These are phyloP conservation scores for Alviniconcha marisindica DNA, from an alignment of 1,140 invertebrate species.

Conservation along the genomic window DNA sequence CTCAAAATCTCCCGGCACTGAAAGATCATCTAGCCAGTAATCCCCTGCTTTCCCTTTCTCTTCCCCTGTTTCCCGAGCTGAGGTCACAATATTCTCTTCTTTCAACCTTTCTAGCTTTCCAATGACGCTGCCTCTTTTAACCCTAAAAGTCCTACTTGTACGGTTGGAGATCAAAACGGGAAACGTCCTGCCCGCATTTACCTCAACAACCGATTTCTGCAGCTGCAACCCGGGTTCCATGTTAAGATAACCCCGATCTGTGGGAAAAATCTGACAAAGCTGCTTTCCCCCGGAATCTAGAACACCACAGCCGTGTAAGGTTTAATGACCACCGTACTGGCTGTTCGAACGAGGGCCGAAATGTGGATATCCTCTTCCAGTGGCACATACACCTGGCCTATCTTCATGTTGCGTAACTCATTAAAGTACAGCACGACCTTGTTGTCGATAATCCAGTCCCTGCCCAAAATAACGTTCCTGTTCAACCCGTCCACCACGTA, in stretches of 20 bases:
- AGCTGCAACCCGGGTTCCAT: slow-evolving; percentile 45
- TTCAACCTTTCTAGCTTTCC: slow-evolving; percentile 13
- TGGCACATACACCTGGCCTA: slow-evolving; percentile 30
- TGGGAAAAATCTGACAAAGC: not conserved
- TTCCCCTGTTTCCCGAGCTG: not conserved
- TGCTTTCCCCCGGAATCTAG: slow-evolving; percentile 10
- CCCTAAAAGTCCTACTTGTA: slow-evolving; percentile 35
- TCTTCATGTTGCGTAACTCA: no score
- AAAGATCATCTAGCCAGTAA: not conserved
- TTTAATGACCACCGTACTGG: slow-evolving; percentile 6
- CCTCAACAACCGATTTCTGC: slow-evolving; percentile 21
- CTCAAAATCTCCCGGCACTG: no score
- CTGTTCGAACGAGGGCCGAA: slow-evolving; percentile 19
- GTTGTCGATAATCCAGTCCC: no score
- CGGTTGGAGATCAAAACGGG: slow-evolving; percentile 38
- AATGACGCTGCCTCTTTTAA: slow-evolving; percentile 34
- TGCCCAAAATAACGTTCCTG: no score
- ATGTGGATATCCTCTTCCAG: slow-evolving; percentile 48
- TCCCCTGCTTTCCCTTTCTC: slow-evolving; percentile 16
- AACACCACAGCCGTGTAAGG: slow-evolving; percentile 44
- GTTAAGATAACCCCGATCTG: slow-evolving; percentile 24
- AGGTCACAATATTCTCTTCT: not conserved
- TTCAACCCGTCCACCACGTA: no score
- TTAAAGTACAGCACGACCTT: no score
- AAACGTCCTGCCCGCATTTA: slow-evolving; percentile 15